Percentiles rank a stretch among this genome's conserved stretches.
These are phyloP conservation scores for Rhadina sibilatrix DNA, from an alignment of 2,113 vertebrate genomes.

Conservation along the genomic window DNA sequence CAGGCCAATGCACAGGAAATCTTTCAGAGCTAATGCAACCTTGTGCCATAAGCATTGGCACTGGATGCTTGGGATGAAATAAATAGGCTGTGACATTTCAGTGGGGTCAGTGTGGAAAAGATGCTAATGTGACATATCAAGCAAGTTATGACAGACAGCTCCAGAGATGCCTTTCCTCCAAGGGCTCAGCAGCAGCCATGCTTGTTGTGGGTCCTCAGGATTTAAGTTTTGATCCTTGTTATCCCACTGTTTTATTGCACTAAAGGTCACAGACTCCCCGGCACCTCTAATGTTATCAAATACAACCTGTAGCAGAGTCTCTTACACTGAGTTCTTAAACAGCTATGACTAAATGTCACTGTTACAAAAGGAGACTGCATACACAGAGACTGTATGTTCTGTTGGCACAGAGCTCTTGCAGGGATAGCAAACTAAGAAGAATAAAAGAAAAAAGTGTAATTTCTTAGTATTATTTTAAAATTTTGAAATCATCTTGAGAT, in stretches of 20 bases:
- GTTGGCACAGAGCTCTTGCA: neutral
- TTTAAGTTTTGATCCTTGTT: conserved; percentile 40
- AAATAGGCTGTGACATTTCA: conserved; percentile 34
- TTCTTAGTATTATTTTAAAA: neutral
- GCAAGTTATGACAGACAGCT: neutral
- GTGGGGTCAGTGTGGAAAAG: neutral
- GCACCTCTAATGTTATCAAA: conserved; percentile 19
- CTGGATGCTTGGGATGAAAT: neutral
- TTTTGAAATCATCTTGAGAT: neutral
- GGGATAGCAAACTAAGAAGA: neutral
- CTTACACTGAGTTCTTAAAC: neutral
- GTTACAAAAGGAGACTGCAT: neutral
- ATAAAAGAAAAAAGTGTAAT: neutral
- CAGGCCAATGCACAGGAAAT: neutral
- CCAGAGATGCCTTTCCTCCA: neutral
- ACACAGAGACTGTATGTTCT: neutral
- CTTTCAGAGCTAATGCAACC: neutral
- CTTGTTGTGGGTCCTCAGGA: neutral
- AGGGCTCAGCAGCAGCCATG: neutral
- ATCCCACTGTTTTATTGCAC: conserved; percentile 35
- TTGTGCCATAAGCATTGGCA: neutral
- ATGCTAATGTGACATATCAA: conserved; percentile 40
- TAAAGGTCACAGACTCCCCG: conserved; percentile 30
- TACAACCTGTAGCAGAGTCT: neutral
- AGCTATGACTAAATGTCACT: conserved; percentile 20